These are phyloP conservation scores for Drosophila incognita DNA, from an alignment of 2,888 invertebrate genomes.

Conservation along the genomic window DNA sequence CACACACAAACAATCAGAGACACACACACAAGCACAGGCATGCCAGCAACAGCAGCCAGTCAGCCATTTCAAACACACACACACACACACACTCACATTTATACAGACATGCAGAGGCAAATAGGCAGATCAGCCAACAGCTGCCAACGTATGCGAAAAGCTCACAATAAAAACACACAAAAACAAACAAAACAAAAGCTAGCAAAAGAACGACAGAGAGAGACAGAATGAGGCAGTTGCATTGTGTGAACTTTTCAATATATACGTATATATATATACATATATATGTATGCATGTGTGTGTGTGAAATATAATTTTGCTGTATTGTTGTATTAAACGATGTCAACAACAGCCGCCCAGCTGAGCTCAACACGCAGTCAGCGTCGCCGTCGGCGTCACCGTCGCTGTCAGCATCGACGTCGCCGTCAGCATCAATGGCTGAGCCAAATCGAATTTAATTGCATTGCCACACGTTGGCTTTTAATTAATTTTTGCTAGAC, in stretches of 20 bases:
- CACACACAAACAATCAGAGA: conserved; percentile 20
- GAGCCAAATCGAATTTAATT: conserved; percentile 79
- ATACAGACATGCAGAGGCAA: conserved; percentile 35
- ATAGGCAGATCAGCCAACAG: conserved; percentile 78
- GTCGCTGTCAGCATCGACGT: conserved; percentile 24
- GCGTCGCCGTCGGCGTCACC: conserved; percentile 2
- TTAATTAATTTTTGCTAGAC: conserved; percentile 76
- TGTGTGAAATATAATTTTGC: conserved; percentile 74
- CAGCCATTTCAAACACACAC: conserved; percentile 55
- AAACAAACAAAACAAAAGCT: conserved; percentile 66
- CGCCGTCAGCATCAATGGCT: conserved; percentile 32
- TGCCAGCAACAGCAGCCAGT: conserved; percentile 61
- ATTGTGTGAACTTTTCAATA: conserved; percentile 66
- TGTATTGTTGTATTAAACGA: conserved; percentile 81
- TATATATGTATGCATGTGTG: conserved; percentile 9
- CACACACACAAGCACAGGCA: conserved; percentile 36
- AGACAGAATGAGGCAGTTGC: conserved; percentile 48
- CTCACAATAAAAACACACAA: conserved; percentile 67
- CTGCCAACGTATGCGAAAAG: conserved; percentile 65
- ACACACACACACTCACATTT: conserved; percentile 16
- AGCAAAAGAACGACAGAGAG: conserved; percentile 8
- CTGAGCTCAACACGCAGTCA: conserved; percentile 53
- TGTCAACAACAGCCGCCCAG: conserved; percentile 80
- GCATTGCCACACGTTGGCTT: conserved; percentile 80
- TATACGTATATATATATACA: background rate